Conservation (phyloP, 2,797 vertebrate species). For the Phrynocephalus guinanensis region DNA sequence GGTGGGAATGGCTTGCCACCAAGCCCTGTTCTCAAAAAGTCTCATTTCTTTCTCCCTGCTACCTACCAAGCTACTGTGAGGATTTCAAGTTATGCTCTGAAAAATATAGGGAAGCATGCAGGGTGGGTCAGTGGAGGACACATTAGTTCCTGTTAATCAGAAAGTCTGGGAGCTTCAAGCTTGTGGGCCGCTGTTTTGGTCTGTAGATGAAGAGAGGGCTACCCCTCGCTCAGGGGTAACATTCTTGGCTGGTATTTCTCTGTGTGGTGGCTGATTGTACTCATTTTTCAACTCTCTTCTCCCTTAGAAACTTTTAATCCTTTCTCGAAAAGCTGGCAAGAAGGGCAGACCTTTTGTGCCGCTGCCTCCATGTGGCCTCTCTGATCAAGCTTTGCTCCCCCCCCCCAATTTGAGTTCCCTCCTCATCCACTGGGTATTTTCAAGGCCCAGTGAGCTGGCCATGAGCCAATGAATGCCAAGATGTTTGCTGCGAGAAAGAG, state of each 20-base stretch:
- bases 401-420: rapidly evolving
- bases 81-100: too few relatives aligned
- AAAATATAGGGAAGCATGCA: too few relatives aligned
- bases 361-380: background rate
- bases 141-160: too few relatives aligned
- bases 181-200: too few relatives aligned
- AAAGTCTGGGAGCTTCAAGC: too few relatives aligned
- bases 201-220: too few relatives aligned
- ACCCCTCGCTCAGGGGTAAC: too few relatives aligned
- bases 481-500: background rate
- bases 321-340: background rate
- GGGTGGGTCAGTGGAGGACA: too few relatives aligned
- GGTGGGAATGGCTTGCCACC: too few relatives aligned
- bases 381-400: background rate
- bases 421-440: background rate
- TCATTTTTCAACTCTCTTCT: background rate
- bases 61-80: too few relatives aligned
- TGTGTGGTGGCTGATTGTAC: background rate
- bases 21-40: too few relatives aligned
- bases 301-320: background rate
- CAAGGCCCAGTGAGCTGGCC: background rate
- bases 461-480: background rate
- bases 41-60: too few relatives aligned
- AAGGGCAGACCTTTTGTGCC: background rate
- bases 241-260: background rate